Conservation (phyloP, 2,797 vertebrate species). For the Paedocypris micromegethes region DNA sequence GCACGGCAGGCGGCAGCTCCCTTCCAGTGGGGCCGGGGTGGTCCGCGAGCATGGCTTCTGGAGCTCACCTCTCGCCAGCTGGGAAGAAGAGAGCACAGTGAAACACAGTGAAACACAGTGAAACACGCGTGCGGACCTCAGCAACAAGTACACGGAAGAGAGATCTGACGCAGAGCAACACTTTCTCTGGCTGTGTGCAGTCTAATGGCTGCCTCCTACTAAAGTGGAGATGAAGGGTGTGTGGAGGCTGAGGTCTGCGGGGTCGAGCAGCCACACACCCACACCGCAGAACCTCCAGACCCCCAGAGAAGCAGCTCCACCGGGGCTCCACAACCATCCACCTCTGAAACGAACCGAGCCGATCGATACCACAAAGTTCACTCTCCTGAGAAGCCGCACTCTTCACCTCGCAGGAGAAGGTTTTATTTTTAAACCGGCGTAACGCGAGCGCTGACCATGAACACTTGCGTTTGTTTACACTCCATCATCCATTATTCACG, state of each 20-base stretch:
- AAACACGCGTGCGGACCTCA: no score
- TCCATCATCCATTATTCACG: no score
- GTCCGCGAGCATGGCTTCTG: slow-evolving; percentile 77
- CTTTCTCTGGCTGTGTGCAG: slow-evolving; percentile 9
- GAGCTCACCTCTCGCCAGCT: slow-evolving; percentile 75
- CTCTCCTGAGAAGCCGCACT: no score
- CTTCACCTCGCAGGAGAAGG: no score
- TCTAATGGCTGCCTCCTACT: slow-evolving; percentile 38
- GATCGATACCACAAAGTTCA: no score
- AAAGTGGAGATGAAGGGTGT: slow-evolving; percentile 40
- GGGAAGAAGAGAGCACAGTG: slow-evolving; percentile 1
- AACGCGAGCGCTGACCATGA: no score
- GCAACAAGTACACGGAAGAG: slow-evolving; percentile 13
- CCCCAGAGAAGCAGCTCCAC: slow-evolving; percentile 32
- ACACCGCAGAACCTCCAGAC: slow-evolving; percentile 17
- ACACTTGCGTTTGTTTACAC: no score
- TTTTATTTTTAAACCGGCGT: no score
- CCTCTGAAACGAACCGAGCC: no score
- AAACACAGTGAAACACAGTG: no score
- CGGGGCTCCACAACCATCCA: no score
- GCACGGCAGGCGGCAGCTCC: slow-evolving; percentile 75
- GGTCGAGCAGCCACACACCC: slow-evolving; percentile 42
- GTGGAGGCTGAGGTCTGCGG: slow-evolving; percentile 35
- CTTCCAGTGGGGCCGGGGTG: slow-evolving; percentile 61
- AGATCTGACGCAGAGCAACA: slow-evolving; percentile 2